These are phyloP conservation scores for Ceratosolen solmsi DNA, from an alignment of 1,140 invertebrate genomes.

Conservation along the genomic window DNA sequence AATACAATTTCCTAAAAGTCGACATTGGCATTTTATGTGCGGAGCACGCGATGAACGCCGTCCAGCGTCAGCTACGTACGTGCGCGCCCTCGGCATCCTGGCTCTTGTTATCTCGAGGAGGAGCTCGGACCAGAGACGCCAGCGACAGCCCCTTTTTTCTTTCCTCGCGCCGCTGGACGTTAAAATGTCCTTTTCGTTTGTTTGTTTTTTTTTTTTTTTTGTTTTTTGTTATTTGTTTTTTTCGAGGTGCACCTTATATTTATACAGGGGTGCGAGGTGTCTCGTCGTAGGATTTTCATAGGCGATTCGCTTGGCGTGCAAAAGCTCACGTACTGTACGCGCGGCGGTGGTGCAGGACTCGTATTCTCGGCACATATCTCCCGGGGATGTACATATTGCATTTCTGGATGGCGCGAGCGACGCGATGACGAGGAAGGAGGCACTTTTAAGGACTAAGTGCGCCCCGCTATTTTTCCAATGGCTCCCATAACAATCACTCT, in stretches of 20 bases:
- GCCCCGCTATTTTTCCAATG: constrained; percentile 32
- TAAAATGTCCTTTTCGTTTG: not conserved
- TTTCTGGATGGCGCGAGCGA: constrained; percentile 47
- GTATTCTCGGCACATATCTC: constrained; percentile 44
- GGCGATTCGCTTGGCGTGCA: constrained; percentile 4
- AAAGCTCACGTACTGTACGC: not conserved
- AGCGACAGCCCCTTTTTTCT: not conserved
- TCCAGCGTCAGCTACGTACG: constrained; percentile 33
- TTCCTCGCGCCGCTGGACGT: not conserved
- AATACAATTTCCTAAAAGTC: constrained; percentile 7
- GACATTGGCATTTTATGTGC: constrained; percentile 46
- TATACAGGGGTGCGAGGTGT: not conserved
- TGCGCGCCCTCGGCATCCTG: constrained; percentile 12
- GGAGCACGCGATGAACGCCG: constrained; percentile 41
- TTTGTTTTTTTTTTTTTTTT: not conserved
- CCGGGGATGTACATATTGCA: constrained; percentile 56
- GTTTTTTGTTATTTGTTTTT: not conserved
- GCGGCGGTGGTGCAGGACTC: not conserved
- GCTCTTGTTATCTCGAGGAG: not conserved
- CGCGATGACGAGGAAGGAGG: constrained; percentile 17
- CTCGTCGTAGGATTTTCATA: not conserved
- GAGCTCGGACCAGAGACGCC: too few relatives aligned
- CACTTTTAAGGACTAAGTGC: constrained; percentile 57
- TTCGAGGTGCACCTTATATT: not conserved
- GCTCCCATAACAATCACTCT: constrained; percentile 34